Base-by-base conservation (phyloP, 1,140 invertebrate species). In the Camponotus pennsylvanicus region DNA sequence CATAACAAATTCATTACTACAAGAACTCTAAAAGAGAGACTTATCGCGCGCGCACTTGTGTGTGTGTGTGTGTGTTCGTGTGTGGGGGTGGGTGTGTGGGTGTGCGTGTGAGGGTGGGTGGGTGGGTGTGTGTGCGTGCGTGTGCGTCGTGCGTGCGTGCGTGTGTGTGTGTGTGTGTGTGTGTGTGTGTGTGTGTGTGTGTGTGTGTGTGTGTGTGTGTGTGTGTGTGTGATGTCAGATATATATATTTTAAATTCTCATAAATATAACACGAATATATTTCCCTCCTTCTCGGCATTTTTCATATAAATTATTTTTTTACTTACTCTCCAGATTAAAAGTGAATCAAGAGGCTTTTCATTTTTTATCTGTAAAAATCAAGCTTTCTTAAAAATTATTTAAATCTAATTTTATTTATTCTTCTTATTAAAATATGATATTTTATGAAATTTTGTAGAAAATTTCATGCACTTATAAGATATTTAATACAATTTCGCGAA, bases 271-370 rank as follows among this genome's bases (percentile, higher is more conserved):
- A 66, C n/a, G 11, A 9, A 66, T 40, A 40, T 66, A 66, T 13
- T 40, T 66, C 3, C 9, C 34, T n/a, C 40, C 7, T 37, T 37
- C 34, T 66, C 34, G 11, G 3, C 7, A 21, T 66, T 40, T 66
- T 66, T 40, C 34, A 66, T n/a, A 37, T 40, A 52, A 79, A 71
- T 64, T 61, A 75, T 61, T 57, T 67, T 8, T 49, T 82, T 55
- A 18, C 73, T 66, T 66, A 9, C 7, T 40, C 6, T 64, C 11
- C 7, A 18, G 3, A 34, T 64, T 64, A 40, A 64, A 64, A 9
- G 34, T 64, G 13, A 32, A 37, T 9, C 13, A 63, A 27, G 27
- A 34, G 21, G 61, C 11, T 32, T 32, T 63, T 11, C 27, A 63
- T 37, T 64, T 15, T 64, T 52, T 52, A 49, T 11, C 13, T 49